These are phyloP conservation scores for Trachelus iudaicus DNA, from an alignment of 2,888 invertebrate genomes.

Conservation along the genomic window DNA sequence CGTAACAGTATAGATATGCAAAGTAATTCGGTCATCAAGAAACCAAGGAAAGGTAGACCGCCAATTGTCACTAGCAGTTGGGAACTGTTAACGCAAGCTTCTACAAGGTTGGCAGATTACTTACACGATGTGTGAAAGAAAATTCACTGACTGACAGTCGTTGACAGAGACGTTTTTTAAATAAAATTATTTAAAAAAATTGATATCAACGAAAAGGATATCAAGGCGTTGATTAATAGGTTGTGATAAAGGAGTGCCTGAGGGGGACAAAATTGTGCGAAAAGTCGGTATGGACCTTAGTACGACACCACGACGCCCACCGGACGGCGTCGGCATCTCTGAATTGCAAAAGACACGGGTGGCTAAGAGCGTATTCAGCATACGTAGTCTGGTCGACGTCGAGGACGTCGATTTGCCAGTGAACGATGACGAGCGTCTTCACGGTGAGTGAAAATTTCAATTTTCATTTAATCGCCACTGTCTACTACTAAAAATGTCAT, in stretches of 20 bases:
- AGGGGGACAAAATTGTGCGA: not conserved
- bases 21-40: not conserved
- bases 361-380: slow-evolving; percentile 72
- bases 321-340: slow-evolving; percentile 54
- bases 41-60: not conserved
- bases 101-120: not conserved
- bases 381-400: slow-evolving; percentile 70
- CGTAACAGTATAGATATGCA: not conserved
- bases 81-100: not conserved
- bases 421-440: slow-evolving; percentile 37
- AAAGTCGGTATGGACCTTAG: slow-evolving; percentile 66
- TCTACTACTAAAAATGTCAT: not conserved
- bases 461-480: slow-evolving; percentile 50
- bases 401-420: slow-evolving; percentile 61
- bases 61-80: not conserved
- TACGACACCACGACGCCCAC: slow-evolving; percentile 63
- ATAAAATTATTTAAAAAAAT: not conserved
- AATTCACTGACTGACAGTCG: not conserved
- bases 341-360: slow-evolving; percentile 67
- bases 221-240: not conserved
- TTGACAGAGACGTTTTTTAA: not conserved
- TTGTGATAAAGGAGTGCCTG: not conserved
- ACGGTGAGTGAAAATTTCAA: slow-evolving; percentile 46
- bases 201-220: not conserved
- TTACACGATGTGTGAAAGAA: not conserved